Conservation (phyloP, 2,797 vertebrate genomes). For the Rhabdophis nuchalis region DNA sequence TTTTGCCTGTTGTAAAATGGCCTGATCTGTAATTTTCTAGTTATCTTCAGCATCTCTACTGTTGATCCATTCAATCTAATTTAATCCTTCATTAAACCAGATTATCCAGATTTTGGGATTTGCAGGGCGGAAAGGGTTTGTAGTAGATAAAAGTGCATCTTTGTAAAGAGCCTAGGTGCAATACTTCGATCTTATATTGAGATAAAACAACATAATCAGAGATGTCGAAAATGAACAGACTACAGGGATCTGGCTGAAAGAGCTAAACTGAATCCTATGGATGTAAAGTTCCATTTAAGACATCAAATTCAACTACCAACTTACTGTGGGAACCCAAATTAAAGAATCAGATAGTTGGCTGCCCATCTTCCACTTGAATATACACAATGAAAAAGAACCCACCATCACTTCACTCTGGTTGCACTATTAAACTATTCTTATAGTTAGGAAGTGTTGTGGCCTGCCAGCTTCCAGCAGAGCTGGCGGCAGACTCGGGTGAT, state of each 20-base stretch:
- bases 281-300: neutral
- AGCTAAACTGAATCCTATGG: neutral
- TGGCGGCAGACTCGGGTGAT: no score
- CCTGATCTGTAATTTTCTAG: constrained; percentile 10
- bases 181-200: neutral
- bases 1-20: constrained; percentile 5
- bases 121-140: constrained; percentile 31
- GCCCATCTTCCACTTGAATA: neutral
- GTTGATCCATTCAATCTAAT: constrained; percentile 41
- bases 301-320: neutral
- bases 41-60: constrained; percentile 10
- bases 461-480: no score
- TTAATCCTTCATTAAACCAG: constrained; percentile 53
- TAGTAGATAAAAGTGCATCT: constrained; percentile 33
- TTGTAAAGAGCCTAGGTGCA: neutral
- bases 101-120: constrained; percentile 44
- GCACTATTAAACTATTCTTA: neutral
- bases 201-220: constrained; percentile 9
- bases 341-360: neutral
- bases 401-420: neutral
- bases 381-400: neutral
- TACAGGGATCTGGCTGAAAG: neutral
- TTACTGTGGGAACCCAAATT: neutral
- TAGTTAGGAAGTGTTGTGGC: neutral
- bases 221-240: neutral